Base-by-base conservation (phyloP, 2,113 vertebrate species). In the Nematolebias whitei region DNA sequence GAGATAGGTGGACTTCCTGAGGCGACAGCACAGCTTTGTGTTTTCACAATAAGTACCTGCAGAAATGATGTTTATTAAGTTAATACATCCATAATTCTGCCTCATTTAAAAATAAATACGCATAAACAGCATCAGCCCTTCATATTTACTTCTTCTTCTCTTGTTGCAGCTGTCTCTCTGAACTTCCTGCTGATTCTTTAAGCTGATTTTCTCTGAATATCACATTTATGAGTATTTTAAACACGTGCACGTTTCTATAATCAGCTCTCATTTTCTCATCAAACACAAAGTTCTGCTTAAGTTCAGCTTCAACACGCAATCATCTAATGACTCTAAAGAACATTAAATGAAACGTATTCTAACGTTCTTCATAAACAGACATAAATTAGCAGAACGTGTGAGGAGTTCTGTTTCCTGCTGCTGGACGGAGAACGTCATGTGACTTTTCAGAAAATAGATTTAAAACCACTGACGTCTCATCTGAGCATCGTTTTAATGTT, bases 361-460 rank as follows among this genome's bases (percentile, higher is more conserved):
- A n/a, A n/a, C n/a, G n/a, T n/a, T n/a, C n/a, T n/a, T n/a, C n/a
- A n/a, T n/a, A n/a, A n/a, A n/a, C n/a, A n/a, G n/a, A n/a, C n/a
- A n/a, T 29, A 29, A 29, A n/a, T 4, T 4, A 29, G 26, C 26
- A 29, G 7, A 29, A 29, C 7, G 7, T 29, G 26, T 29, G 3
- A 6, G 1, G 14, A 41, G 49, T 57, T 16, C 53, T 54, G 49
- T 68, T 74, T 22, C 57, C 44, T 45, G 6, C 40, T 49, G 19
- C 12, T 49, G 48, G 16, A 23, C 20, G 22, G 4, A 24, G 14
- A 13, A 1, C 13, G n/a, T n/a, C n/a, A n/a, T n/a, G n/a, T n/a
- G n/a, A n/a, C n/a, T n/a, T n/a, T n/a, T n/a, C n/a, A n/a, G n/a
- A n/a, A n/a, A n/a, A n/a, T n/a, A n/a, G n/a, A n/a, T n/a, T n/a